Evolutionary conservation across 2,888 invertebrate genomes (phyloP), one percentile per base, ranked within the genome.

Genomic region (Sphaerophoria taeniata): DNA sequence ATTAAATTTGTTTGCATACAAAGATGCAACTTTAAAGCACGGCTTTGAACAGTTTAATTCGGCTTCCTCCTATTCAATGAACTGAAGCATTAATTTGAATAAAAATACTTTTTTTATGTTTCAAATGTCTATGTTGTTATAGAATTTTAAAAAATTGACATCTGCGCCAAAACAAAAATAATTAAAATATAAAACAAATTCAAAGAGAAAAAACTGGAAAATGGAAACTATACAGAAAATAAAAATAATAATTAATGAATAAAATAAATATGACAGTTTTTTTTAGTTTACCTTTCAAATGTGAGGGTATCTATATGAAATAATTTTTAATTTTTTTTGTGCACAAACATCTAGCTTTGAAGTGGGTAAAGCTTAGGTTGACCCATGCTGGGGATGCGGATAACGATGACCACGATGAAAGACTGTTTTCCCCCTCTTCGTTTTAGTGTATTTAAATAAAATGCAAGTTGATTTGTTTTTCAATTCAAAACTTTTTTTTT

Each of bases 161-260:
- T 24, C 24, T 24, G 24, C 24, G 24, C 2, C 6, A 3, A 39
- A 39, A 39, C 6, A 51, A 51, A 31, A 12, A 31, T 31, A 53
- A 53, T 6, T 53, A 31, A 53, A 53, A 53, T 11, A 12, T 12
- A 33, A 14, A 56, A 49, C 14, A 51, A 45, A 58, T 58, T 61
- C 56, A 49, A 65, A 31, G 56, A 14, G 39, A 63, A 56, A 71
- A 39, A 71, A 63, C 70, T 49, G 58, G 39, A 49, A 71, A 31
- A 47, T 36, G 51, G 4, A 49, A 39, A 39, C 3, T 16, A 56
- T 2, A 36, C 24, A 39, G 16, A 51, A 34, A 63, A 53, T 24
- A 47, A 55, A 11, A 39, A 47, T 24, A 24, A 24, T 24, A 43
- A 4, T 6, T 2, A 31, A 53, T 43, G 14, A 31, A 24, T 31